Base-by-base conservation (phyloP, 2,888 invertebrate genomes). In the Diadromus collaris region DNA sequence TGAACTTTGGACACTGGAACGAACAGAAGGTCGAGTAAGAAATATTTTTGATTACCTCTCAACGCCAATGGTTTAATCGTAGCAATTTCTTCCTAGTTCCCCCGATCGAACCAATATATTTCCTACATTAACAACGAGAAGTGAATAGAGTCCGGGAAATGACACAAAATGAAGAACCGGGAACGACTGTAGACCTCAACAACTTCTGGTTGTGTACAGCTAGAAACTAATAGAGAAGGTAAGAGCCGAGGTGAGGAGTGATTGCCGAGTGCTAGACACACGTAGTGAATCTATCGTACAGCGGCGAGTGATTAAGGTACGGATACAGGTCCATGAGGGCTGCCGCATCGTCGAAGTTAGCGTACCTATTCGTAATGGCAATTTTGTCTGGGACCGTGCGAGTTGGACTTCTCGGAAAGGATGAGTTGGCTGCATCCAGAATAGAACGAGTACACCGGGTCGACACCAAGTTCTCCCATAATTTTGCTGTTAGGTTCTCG, bases 401-500 rank as follows among this genome's bases (percentile, higher is more conserved):
- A 60, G 58, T 70, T 41, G 61, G 51, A 58, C 60, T 61, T 24
- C 32, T 41, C 48, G 34, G 34, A 24, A 29, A 71, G 51, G 71
- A 24, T 71, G 61, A 69, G 34, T 19, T 5, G 51, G 38, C 19
- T 67, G 41, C 38, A 38, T 54, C 38, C 61, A n/a, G 61, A 7
- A 61, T 63, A 56, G 24, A 68, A 68, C 56, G 41, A 54, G 41
- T 68, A 68, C 54, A 38, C 32, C 32, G 60, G 19, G 16, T 41
- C 29, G 58, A 32, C 56, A 29, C 69, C 68, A 79, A 79, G 68
- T 81, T 79, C 71, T 71, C 34, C 54, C 74, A 81, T 81, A 76
- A 81, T 79, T 81, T 71, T 71, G 68, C 67, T 73, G 65, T 75
- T 75, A 69, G 81, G 60, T 60, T 68, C 71, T 75, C 38, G 38